Evolutionary conservation across 2,888 invertebrate genomes (phyloP), one percentile per base, ranked within the genome.

Genomic region (Parasteatoda lunata): DNA sequence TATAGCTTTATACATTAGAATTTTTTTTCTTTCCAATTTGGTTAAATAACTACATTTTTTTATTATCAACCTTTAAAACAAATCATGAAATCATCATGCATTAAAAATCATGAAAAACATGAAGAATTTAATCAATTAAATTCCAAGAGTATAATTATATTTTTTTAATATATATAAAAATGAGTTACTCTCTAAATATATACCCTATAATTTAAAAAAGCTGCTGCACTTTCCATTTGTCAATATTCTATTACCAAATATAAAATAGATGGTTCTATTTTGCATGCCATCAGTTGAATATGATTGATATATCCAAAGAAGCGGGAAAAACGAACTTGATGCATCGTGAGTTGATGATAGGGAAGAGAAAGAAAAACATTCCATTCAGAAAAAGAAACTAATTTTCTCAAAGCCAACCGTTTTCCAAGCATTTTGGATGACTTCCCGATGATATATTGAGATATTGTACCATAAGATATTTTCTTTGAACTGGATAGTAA

Each of bases 371-470:
- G 66, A 77, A 77, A 84, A 86, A 86, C 69, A 80, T 77, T 77
- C 71, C 78, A 15, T 30, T 66, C 64, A 85, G 76, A 86, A 80
- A 80, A 77, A 77, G 77, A 68, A 86, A 86, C 80, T 80, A 86
- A 86, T 80, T 80, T 76, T 71, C 77, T 71, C 79, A 75, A 86
- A 73, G 80, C 76, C 80, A 76, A 81, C 80, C 85, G 71, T 86
- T 86, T 86, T 86, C 76, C 48, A 64, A 70, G 69, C 65, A 64
- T 71, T 80, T 68, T 59, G 65, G 59, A 65, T 86, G 85, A 86
- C 85, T 76, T 76, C 49, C 52, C 65, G 80, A 86, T 86, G 85
- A 86, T 86, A 72, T 77, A 86, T 86, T 79, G 77, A 71, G 85
- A 85, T 80, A 80, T 76, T 72, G 68, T 73, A 73, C 73, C 80